Evolutionary conservation across 2,797 vertebrate genomes (phyloP).

Genomic region (Xenops minutus): DNA sequence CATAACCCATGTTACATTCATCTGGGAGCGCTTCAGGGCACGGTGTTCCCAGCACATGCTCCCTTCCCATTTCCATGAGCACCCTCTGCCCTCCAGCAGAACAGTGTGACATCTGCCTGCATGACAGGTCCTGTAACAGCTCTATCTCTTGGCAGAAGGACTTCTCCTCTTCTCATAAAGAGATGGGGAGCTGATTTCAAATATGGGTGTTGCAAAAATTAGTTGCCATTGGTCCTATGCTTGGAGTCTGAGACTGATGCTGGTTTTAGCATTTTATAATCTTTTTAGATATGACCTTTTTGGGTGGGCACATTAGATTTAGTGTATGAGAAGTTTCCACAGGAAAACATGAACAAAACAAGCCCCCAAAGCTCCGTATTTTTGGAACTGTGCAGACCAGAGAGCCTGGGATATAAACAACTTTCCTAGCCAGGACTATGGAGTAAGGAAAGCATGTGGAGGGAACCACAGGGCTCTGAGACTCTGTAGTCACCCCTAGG

Average conservation of each 20-base stretch:
- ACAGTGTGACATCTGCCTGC: background rate
- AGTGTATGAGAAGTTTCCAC: background rate
- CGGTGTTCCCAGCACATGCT: background rate
- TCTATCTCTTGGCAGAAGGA: background rate
- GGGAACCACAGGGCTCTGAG: fast-evolving
- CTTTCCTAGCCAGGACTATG: background rate
- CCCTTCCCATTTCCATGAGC: background rate
- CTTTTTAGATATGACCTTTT: background rate
- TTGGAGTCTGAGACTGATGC: background rate
- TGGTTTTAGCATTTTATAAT: background rate
- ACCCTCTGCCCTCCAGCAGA: background rate
- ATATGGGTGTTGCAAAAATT: background rate
- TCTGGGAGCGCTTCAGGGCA: background rate
- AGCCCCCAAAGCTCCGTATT: fast-evolving
- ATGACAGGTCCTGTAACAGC: background rate
- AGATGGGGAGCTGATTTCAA: background rate
- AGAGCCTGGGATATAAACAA: background rate
- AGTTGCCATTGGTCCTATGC: background rate
- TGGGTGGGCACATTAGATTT: background rate
- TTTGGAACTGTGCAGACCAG: background rate
- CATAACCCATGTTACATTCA: fast-evolving
- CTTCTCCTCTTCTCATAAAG: background rate
- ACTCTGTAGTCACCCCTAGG: background rate
- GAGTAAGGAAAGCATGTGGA: background rate
- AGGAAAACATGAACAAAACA: background rate